Evolutionary conservation across 2,888 invertebrate species (phyloP).

Genomic region (Agonopterix arenella): DNA sequence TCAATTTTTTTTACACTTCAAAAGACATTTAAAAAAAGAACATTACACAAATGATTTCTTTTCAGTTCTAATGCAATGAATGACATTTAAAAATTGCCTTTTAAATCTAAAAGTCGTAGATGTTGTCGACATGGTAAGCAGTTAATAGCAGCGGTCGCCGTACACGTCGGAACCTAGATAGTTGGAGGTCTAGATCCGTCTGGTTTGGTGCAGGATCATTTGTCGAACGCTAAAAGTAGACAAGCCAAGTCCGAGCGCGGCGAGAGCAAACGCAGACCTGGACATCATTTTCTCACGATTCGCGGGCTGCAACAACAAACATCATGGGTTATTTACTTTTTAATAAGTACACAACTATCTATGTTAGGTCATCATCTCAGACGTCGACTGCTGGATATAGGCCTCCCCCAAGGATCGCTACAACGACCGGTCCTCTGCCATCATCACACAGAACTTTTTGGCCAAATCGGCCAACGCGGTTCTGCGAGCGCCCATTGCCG

Average conservation of each 20-base stretch:
- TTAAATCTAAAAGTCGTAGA: background rate
- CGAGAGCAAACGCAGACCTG: conserved; percentile 75
- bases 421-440: too few species aligned
- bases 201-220: conserved; percentile 69
- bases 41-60: background rate
- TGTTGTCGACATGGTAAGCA: background rate
- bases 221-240: conserved; percentile 80
- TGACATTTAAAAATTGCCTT: conserved; percentile 1
- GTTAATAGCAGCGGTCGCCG: background rate
- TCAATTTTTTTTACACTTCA: background rate
- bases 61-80: background rate
- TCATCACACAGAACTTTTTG: too few species aligned
- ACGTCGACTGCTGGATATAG: too few species aligned
- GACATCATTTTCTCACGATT: conserved; percentile 74
- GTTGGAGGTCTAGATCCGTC: conserved; percentile 43
- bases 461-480: too few species aligned
- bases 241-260: conserved; percentile 75
- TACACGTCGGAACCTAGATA: background rate
- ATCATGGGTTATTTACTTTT: background rate
- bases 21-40: background rate
- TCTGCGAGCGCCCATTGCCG: too few species aligned
- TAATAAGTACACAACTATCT: too few species aligned
- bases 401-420: too few species aligned
- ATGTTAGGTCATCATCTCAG: too few species aligned
- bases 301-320: conserved; percentile 56